A percentile compares a stretch with the other conserved stretches of the same genome.
phyloP scores from a whole-genome alignment of 2,888 invertebrate genomes.

The Phaonia tiefii region DNA sequence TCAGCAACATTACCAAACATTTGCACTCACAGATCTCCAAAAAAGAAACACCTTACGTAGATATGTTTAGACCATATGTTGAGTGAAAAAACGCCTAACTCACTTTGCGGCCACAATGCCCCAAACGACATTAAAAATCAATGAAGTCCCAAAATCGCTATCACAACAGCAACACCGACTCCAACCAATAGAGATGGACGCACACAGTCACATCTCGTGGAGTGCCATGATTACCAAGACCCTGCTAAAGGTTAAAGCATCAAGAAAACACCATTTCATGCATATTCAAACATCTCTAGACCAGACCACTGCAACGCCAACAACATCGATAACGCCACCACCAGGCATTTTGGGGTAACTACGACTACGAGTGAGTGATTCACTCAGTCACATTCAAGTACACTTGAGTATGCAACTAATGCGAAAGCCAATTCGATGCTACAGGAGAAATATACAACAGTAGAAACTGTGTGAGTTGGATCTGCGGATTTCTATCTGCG shows the following conservation, averaged over 20 bases:
- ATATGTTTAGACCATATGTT: slow-evolving; percentile 27
- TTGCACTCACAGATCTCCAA: neutral
- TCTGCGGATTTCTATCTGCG: too few relatives aligned
- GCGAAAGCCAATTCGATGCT: too few relatives aligned
- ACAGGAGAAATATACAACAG: too few relatives aligned
- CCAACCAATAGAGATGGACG: too few relatives aligned
- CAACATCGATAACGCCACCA: neutral
- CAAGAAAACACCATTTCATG: slow-evolving; percentile 57
- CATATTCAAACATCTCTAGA: slow-evolving; percentile 48
- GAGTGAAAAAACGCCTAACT: slow-evolving; percentile 41
- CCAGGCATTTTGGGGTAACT: neutral
- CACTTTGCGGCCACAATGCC: slow-evolving; percentile 20
- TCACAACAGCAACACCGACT: neutral
- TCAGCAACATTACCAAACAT: neutral
- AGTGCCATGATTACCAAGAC: slow-evolving; percentile 54
- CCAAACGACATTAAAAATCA: slow-evolving; percentile 7
- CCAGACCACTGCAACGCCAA: neutral
- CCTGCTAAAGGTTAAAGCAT: slow-evolving; percentile 67
- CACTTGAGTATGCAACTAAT: slow-evolving; percentile 1
- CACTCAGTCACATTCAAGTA: slow-evolving; percentile 21
- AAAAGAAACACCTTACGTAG: slow-evolving; percentile 21
- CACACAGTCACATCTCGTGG: too few relatives aligned
- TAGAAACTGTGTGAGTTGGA: too few relatives aligned
- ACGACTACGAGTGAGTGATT: neutral
- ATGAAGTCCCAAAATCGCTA: neutral